phyloP scores from a whole-genome alignment of 2,113 vertebrate species.

The Cyprinodon variegatus region DNA sequence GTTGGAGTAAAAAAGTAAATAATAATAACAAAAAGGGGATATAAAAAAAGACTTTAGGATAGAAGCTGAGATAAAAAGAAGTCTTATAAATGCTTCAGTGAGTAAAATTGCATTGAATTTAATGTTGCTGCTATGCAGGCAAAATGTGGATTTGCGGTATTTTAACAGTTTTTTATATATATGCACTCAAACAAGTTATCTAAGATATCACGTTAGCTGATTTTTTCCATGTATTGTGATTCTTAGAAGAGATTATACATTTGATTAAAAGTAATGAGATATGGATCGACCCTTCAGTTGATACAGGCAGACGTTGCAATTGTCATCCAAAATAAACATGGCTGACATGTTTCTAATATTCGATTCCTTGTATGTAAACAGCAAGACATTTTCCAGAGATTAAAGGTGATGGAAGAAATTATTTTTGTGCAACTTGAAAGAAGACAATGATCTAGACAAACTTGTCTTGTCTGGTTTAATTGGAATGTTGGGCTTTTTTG shows the following conservation, averaged over 20 bases:
- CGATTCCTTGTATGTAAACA: slow-evolving; percentile 20
- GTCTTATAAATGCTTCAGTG: slow-evolving; percentile 33
- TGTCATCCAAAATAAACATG: slow-evolving; percentile 71
- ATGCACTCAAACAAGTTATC: slow-evolving; percentile 7
- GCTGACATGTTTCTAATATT: slow-evolving; percentile 46
- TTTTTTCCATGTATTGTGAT: slow-evolving; percentile 30
- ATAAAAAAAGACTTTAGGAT: slow-evolving; percentile 11
- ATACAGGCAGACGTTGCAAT: slow-evolving; percentile 63
- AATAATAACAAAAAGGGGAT: slow-evolving; percentile 48
- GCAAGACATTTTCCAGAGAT: slow-evolving; percentile 46
- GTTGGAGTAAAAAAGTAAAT: slow-evolving; percentile 42
- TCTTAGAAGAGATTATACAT: slow-evolving; percentile 54
- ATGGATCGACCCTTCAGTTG: slow-evolving; percentile 74
- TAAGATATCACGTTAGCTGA: slow-evolving; percentile 23
- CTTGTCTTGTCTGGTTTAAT: not conserved
- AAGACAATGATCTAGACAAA: not conserved
- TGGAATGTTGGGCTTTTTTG: not conserved
- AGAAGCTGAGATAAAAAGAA: slow-evolving; percentile 44
- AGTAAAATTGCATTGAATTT: slow-evolving; percentile 44
- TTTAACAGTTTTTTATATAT: not conserved
- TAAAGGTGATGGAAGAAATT: slow-evolving; percentile 23
- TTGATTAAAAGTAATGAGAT: slow-evolving; percentile 74
- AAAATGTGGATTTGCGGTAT: slow-evolving; percentile 12
- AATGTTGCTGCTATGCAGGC: slow-evolving; percentile 22
- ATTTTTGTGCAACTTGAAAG: not conserved